Conservation (phyloP, 2,797 vertebrate species). For the Sarcophilus harrisii region DNA sequence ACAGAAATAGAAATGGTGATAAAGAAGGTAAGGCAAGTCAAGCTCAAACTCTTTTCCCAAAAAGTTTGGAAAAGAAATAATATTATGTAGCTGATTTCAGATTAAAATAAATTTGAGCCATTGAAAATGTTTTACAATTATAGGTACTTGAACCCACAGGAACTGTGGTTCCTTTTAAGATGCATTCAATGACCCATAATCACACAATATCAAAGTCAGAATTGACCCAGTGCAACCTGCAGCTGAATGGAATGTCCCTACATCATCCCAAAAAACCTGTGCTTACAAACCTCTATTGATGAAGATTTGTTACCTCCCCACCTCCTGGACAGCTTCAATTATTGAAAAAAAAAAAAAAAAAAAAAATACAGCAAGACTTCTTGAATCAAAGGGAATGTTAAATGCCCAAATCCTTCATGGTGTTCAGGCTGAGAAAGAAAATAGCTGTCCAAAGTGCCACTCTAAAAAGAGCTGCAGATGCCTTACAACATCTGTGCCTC, state of each 20-base stretch:
- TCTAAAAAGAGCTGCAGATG: neutral
- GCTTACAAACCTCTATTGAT: neutral
- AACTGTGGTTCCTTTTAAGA: neutral
- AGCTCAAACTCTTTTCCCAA: neutral
- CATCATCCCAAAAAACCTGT: neutral
- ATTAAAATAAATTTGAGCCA: neutral
- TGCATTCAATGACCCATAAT: neutral
- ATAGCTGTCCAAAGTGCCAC: neutral
- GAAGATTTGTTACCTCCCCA: neutral
- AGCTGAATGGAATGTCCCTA: neutral
- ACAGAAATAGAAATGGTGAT: too few relatives aligned
- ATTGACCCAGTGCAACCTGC: neutral
- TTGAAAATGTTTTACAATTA: neutral
- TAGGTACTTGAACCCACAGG: neutral
- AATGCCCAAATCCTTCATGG: neutral
- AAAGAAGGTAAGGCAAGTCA: neutral
- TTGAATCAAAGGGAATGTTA: neutral
- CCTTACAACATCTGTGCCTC: neutral
- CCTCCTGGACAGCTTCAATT: neutral
- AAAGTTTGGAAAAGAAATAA: neutral
- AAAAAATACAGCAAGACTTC: neutral
- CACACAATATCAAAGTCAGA: neutral
- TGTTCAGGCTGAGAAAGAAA: neutral
- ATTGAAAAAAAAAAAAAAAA: neutral
- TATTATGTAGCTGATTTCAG: neutral